Evolutionary conservation across 2,888 invertebrate species (phyloP).

Genomic region (Trissolcus brochymenae): DNA sequence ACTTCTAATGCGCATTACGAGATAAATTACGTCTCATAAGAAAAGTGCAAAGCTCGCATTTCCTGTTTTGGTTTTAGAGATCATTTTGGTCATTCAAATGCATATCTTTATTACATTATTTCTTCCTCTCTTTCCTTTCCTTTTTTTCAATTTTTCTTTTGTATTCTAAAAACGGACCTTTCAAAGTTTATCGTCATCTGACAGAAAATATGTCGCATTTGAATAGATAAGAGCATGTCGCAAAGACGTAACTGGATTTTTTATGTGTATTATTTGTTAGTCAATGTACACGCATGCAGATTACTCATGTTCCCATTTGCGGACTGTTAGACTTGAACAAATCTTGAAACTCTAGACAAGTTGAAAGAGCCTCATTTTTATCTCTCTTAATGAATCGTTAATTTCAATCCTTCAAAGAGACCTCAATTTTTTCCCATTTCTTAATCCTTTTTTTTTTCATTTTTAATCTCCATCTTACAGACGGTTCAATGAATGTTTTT

Average conservation of each 20-base stretch:
- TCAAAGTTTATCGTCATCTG: slow-evolving; percentile 7
- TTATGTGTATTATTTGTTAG: slow-evolving; percentile 19
- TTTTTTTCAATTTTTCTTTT: not conserved
- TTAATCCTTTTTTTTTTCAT: not conserved
- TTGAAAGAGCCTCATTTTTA: slow-evolving; percentile 3
- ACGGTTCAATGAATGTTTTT: not conserved
- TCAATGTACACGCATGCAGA: slow-evolving; percentile 6
- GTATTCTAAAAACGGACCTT: slow-evolving; percentile 13
- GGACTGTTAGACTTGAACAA: not conserved
- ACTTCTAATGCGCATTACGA: slow-evolving; percentile 1
- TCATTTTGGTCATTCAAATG: not conserved
- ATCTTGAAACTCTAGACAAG: slow-evolving; percentile 3
- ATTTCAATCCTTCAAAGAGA: slow-evolving; percentile 1
- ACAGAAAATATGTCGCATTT: slow-evolving; percentile 29
- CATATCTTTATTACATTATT: not conserved
- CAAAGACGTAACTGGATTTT: slow-evolving; percentile 13
- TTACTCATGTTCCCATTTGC: slow-evolving; percentile 11
- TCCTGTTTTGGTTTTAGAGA: slow-evolving; percentile 25
- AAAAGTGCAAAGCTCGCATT: slow-evolving; percentile 27
- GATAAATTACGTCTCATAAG: slow-evolving; percentile 29
- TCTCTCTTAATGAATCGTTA: not conserved
- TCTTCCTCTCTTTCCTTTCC: not conserved
- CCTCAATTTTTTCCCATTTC: not conserved
- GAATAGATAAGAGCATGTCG: slow-evolving; percentile 31
- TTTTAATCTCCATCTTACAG: not conserved